Percentiles rank a stretch among this genome's conserved stretches.
Evolutionary conservation across 2,113 vertebrate genomes (phyloP).

Genomic region (Anseranas semipalmata): DNA sequence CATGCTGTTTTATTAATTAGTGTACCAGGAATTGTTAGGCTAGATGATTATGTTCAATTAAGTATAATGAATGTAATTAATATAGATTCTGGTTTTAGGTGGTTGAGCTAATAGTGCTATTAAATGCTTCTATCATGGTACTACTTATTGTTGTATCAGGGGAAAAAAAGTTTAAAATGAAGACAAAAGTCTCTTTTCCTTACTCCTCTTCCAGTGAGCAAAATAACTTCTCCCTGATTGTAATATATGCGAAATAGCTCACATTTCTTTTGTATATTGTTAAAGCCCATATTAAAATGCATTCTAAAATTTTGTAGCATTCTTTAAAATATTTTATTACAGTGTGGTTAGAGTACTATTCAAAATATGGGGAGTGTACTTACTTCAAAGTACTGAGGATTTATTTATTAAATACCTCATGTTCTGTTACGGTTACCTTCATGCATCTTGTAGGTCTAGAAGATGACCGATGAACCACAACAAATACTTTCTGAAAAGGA

Average conservation of each 20-base stretch:
- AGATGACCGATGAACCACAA: neutral
- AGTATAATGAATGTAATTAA: conserved; percentile 76
- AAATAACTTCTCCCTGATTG: neutral
- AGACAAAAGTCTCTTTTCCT: neutral
- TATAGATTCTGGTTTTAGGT: conserved; percentile 68
- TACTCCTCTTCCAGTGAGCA: neutral
- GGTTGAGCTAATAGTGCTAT: conserved; percentile 70
- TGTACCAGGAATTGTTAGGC: conserved; percentile 71
- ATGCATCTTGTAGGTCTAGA: neutral
- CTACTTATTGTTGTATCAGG: conserved; percentile 17
- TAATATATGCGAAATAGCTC: neutral
- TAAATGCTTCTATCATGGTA: conserved; percentile 52
- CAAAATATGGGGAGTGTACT: neutral
- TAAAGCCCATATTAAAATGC: neutral
- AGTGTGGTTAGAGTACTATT: neutral
- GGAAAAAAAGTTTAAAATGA: conserved; percentile 24
- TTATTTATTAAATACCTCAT: neutral
- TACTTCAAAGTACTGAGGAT: neutral
- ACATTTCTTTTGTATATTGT: neutral
- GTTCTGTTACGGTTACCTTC: neutral
- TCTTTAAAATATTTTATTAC: conserved; percentile 23
- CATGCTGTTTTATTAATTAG: conserved; percentile 76
- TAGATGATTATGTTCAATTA: conserved; percentile 75
- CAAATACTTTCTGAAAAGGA: neutral
- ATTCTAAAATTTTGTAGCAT: neutral